Evolutionary conservation across 2,113 vertebrate species (phyloP), one percentile per base, ranked within the genome.

Genomic region (Callorhinus ursinus): DNA sequence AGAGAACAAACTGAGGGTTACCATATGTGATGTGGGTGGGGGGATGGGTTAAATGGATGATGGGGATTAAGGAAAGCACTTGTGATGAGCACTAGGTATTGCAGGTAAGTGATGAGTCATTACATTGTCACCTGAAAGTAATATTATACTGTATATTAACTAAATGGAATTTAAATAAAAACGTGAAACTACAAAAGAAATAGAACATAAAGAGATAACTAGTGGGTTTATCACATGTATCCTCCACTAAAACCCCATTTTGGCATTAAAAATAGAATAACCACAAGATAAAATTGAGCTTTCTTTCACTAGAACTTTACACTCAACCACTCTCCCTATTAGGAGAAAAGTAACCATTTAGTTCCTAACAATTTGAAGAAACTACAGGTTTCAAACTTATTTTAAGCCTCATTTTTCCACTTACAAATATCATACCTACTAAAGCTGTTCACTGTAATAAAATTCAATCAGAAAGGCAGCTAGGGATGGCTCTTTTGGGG

Each of bases 301-400:
- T n/a, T 77, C 12, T 36, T 5, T 61, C 19, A 7, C 21, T n/a
- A 53, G 19, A 79, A 1, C 7, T 42, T 14, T 18, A 18, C 24
- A 4, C 1, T 28, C 7, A 15, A n/a, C 72, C 15, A 22, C 33
- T 69, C 33, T n/a, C 33, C 65, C 88, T 86, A 39, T 77, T 91
- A 95, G 96, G 88, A 96, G 90, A 88, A 93, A 95, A 95, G 69
- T 86, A 36, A 90, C 92, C 53, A 69, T 92, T 93, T 95, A 96
- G 53, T 22, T 93, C 88, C 93, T 83, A 81, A 95, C 90, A 88
- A 96, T 57, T 81, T 96, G 5, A 97, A 90, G 67, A 95, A 95
- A 95, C 72, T 95, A 77, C 12, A 84, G 88, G 74, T 71, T 96
- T n/a, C 85, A 82, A 87, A 77, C 24, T n/a, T 65, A 33, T 33